Evolutionary conservation across 2,113 vertebrate genomes (phyloP).

Genomic region (Alaudala cheleensis): DNA sequence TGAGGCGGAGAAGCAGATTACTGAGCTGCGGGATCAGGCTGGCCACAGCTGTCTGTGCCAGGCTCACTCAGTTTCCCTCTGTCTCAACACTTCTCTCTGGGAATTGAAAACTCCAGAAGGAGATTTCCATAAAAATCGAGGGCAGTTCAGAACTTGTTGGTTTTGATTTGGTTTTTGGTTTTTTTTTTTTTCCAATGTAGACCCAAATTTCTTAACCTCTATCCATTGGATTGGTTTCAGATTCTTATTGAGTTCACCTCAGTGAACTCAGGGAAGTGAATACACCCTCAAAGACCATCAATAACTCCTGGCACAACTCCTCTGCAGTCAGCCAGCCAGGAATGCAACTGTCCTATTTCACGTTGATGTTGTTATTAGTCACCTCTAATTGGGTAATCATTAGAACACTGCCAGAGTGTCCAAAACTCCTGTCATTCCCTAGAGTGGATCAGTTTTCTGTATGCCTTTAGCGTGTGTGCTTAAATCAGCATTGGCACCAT

Average conservation of each 20-base stretch:
- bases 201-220: not conserved
- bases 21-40: not conserved
- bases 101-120: not conserved
- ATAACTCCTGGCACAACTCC: not conserved
- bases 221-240: not conserved
- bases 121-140: not conserved
- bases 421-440: not conserved
- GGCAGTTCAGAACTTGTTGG: not conserved
- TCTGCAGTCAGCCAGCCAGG: not conserved
- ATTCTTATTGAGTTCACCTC: not conserved
- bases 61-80: not conserved
- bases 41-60: not conserved
- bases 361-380: not conserved
- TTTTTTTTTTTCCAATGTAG: not conserved
- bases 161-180: too few species aligned
- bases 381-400: not conserved
- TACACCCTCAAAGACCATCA: not conserved
- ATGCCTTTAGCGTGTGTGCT: fast-evolving
- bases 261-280: not conserved
- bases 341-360: not conserved
- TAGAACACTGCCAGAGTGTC: not conserved
- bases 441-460: not conserved
- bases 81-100: not conserved
- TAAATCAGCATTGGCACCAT: not conserved
- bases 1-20: not conserved